Evolutionary conservation across 2,888 invertebrate genomes (phyloP).

Genomic region (Argyra leucocephala): DNA sequence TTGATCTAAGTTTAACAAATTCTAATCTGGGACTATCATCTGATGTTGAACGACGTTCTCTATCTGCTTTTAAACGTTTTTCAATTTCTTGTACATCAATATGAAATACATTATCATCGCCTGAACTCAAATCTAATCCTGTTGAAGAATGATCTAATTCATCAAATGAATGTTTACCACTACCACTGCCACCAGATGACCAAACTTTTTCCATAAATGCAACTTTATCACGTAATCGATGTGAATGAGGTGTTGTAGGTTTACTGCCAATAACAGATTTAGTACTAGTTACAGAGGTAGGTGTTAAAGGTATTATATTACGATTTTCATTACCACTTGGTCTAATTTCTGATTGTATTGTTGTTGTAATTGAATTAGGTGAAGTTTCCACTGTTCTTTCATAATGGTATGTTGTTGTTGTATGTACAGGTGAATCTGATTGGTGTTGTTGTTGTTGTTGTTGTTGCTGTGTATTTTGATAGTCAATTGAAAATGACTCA

Average conservation of each 20-base stretch:
- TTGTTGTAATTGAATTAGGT: conserved; percentile 20
- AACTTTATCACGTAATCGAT: conserved; percentile 61
- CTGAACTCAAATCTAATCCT: conserved; percentile 30
- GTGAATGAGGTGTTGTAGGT: conserved; percentile 28
- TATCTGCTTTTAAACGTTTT: conserved; percentile 49
- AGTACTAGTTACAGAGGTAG: conserved; percentile 22
- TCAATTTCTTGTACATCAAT: conserved; percentile 54
- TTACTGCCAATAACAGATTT: conserved; percentile 18
- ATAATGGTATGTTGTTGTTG: conserved; percentile 7
- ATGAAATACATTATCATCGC: conserved; percentile 36
- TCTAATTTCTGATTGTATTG: conserved; percentile 13
- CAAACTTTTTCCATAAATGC: conserved; percentile 73
- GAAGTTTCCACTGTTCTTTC: conserved; percentile 18
- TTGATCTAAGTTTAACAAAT: conserved; percentile 51
- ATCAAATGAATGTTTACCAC: conserved; percentile 33
- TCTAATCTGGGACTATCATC: conserved; percentile 50
- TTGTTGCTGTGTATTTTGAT: background rate
- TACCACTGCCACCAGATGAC: conserved; percentile 44
- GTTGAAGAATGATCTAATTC: conserved; percentile 38
- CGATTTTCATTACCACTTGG: conserved; percentile 17
- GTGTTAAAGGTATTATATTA: conserved; percentile 9
- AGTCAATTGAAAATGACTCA: background rate
- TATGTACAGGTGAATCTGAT: background rate
- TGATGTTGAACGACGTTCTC: conserved; percentile 46
- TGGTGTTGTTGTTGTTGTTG: background rate